Evolutionary conservation across 2,888 invertebrate species (phyloP).

Genomic region (Apotomis turbidana): DNA sequence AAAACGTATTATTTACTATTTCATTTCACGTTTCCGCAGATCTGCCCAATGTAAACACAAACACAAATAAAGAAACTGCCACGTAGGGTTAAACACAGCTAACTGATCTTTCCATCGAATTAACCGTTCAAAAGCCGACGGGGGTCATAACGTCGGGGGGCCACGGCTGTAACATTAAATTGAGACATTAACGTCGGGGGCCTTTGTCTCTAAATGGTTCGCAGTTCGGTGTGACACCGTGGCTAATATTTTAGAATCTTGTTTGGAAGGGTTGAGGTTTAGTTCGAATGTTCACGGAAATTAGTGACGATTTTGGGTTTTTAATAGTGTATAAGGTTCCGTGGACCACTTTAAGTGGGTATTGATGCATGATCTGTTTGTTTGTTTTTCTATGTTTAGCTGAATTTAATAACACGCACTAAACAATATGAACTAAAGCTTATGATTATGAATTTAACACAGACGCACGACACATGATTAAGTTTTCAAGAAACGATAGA

Average conservation of each 20-base stretch:
- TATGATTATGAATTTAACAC: too few species aligned
- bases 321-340: neutral
- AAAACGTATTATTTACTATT: neutral
- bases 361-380: neutral
- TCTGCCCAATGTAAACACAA: slow-evolving; percentile 44
- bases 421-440: too few species aligned
- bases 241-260: slow-evolving; percentile 42
- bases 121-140: slow-evolving; percentile 72
- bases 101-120: slow-evolving; percentile 73
- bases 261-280: slow-evolving; percentile 36
- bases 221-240: slow-evolving; percentile 45
- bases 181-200: slow-evolving; percentile 73
- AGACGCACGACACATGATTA: too few species aligned
- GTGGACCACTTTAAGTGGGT: neutral
- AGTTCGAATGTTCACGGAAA: neutral
- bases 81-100: slow-evolving; percentile 56
- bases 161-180: slow-evolving; percentile 70
- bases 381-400: too few species aligned
- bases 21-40: neutral
- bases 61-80: slow-evolving; percentile 59
- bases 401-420: too few species aligned
- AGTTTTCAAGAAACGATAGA: too few species aligned
- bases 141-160: slow-evolving; percentile 63
- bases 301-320: neutral
- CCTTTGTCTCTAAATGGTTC: slow-evolving; percentile 60